A percentile compares a stretch with the other conserved stretches of the same genome.
Evolutionary conservation across 2,888 invertebrate species (phyloP).

Genomic region (Drosophila limbata): DNA sequence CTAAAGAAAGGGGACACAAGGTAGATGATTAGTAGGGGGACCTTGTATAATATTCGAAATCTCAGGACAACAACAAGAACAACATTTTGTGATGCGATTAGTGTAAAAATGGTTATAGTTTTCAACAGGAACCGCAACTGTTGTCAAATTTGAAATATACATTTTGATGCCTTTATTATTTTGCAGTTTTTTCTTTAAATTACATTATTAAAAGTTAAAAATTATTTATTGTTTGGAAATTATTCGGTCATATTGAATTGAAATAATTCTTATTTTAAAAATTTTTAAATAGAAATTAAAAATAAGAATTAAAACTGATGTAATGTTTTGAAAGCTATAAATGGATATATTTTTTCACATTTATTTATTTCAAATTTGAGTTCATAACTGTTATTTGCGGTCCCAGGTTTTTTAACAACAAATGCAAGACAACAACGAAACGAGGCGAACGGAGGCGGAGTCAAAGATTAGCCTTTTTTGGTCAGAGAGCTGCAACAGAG

Average conservation of each 20-base stretch:
- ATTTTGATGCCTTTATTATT: too few relatives aligned
- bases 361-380: background rate
- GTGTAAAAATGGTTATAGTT: conserved; percentile 62
- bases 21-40: background rate
- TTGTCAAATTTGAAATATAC: background rate
- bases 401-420: conserved; percentile 34
- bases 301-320: background rate
- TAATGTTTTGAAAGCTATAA: background rate
- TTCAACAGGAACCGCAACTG: conserved; percentile 1
- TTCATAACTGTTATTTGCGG: background rate
- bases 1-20: conserved; percentile 83
- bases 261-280: too few relatives aligned
- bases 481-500: conserved; percentile 21
- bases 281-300: too few relatives aligned
- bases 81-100: conserved; percentile 64
- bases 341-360: background rate
- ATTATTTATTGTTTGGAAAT: too few relatives aligned
- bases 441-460: conserved; percentile 15
- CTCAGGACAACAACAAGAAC: conserved; percentile 51
- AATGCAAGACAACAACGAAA: conserved; percentile 41
- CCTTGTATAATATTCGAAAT: background rate
- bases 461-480: conserved; percentile 45
- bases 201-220: too few relatives aligned
- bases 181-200: too few relatives aligned
- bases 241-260: too few relatives aligned